Base-by-base conservation (phyloP, 2,888 invertebrate genomes). In the Shargacucullia verbasci region DNA sequence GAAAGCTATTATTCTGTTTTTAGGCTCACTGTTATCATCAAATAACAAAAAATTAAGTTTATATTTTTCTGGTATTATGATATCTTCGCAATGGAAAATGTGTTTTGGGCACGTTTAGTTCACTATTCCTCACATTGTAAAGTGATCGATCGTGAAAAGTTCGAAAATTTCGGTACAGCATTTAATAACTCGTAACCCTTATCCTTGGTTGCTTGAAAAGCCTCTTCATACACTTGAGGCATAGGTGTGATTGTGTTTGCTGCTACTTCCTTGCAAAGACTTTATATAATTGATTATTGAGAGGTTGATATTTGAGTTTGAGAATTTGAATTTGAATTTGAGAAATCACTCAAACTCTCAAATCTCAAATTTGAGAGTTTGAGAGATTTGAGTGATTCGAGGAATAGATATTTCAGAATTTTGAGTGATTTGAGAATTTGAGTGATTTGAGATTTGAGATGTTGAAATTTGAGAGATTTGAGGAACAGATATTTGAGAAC, bases 201-300 rank as follows among this genome's bases (percentile, higher is more conserved):
- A 46, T 14, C 39, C 33, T 34, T 37, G 37, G 12, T 29, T 38
- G 15, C 20, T 29, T 35, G 35, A 43, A 25, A 38, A 38, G 27
- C 40, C 37, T 37, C 40, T 56, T 48, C 43, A 48, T 48, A 59
- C 29, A 59, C 44, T 55, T 59, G 54, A 45, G 59, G 54, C 54
- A 49, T 59, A 54, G 44, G 54, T 49, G 44, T 59, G 13, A 12
- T 34, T 15, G 59, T 54, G 20, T 59, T 54, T 8, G 49, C 54
- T 54, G 54, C 59, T 15, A 35, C 49, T 59, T 59, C 59, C 46
- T 47, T 59, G 14, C 54, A 54, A 40, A 46, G 13, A 47, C n/a
- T n/a, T n/a, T n/a, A n/a, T n/a, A n/a, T n/a, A n/a, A n/a, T n/a
- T n/a, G n/a, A n/a, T n/a, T n/a, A n/a, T n/a, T n/a, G n/a, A n/a